Conservation (phyloP, 2,888 invertebrate species). For the Morpho deidamia region DNA sequence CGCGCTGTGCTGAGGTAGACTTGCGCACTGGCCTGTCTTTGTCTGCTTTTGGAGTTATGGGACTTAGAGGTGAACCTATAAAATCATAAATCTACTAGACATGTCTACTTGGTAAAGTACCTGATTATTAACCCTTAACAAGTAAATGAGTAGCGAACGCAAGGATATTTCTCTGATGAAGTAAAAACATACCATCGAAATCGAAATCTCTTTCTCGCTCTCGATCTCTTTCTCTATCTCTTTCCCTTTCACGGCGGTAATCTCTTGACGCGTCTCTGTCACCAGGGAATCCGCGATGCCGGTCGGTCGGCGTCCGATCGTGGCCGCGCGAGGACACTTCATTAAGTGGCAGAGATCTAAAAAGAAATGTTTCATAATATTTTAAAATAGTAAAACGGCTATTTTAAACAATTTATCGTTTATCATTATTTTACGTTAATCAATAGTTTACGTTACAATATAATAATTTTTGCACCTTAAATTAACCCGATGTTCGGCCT, state of each 20-base stretch:
- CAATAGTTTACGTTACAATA: no score
- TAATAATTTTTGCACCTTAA: constrained; percentile 45
- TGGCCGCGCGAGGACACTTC: constrained; percentile 63
- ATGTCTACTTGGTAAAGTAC: no score
- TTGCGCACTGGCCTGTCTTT: constrained; percentile 63
- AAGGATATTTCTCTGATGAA: not conserved
- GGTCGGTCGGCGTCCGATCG: constrained; percentile 66
- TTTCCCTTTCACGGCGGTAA: constrained; percentile 60
- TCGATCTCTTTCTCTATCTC: constrained; percentile 49
- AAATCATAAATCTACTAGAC: no score
- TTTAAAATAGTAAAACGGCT: no score
- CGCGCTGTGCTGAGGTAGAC: constrained; percentile 60
- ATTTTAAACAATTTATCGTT: no score
- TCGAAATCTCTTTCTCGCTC: constrained; percentile 50
- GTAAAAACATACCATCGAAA: constrained; percentile 47
- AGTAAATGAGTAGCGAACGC: no score
- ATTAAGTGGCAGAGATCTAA: constrained; percentile 66
- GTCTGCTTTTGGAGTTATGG: constrained; percentile 43
- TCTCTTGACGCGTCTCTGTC: constrained; percentile 55
- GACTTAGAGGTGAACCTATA: constrained; percentile 56
- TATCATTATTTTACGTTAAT: no score
- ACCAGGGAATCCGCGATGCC: constrained; percentile 53
- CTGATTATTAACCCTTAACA: no score
- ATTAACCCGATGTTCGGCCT: constrained; percentile 72
- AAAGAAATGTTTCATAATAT: not conserved